Base-by-base conservation (phyloP, 2,113 vertebrate genomes). In the Megaptera novaeangliae region DNA sequence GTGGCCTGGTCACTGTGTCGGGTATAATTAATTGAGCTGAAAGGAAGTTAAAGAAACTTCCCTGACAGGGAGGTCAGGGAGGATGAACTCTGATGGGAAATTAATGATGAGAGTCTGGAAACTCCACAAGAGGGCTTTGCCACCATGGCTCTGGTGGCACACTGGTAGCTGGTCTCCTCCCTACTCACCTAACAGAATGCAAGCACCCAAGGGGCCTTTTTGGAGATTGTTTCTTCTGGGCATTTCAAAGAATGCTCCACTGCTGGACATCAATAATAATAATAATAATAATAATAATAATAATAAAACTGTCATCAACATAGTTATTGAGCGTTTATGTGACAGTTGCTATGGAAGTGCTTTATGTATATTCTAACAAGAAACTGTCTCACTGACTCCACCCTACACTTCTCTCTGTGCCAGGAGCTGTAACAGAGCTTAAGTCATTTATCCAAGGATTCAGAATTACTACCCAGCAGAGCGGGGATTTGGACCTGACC, bases 81-180 rank as follows among this genome's bases (percentile, higher is more conserved):
- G 63, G 82, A 91, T 97, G 91, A 95, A 95, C 94, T 96, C 92
- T 85, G 94, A 95, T 91, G 95, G 91, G 93, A 97, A 96, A 94
- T 97, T 95, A 92, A 96, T 94, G 90, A 92, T 91, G 89, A 97
- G 88, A 78, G 80, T 86, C 96, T 95, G 80, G 84, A 82, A 72
- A n/a, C 59, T 72, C 90, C 8, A 6, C 0, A 0, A 59, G 90
- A 87, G 77, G 55, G 6, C 71, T 96, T 74, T 92, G 84, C 81
- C 31, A 6, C 39, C 64, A 2, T 12, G 12, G 31, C 36, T 46
- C 59, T 87, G 57, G 84, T 72, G 61, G 41, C 21, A 29, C 20
- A 3, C 44, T 27, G 25, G 93, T 20, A 57, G 77, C 25, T 10
- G 6, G 34, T 52, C 88, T 85, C 44, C 2, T 41, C 12, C 0